Evolutionary conservation across 2,113 vertebrate species (phyloP).

Genomic region (Bufo gargarizans): DNA sequence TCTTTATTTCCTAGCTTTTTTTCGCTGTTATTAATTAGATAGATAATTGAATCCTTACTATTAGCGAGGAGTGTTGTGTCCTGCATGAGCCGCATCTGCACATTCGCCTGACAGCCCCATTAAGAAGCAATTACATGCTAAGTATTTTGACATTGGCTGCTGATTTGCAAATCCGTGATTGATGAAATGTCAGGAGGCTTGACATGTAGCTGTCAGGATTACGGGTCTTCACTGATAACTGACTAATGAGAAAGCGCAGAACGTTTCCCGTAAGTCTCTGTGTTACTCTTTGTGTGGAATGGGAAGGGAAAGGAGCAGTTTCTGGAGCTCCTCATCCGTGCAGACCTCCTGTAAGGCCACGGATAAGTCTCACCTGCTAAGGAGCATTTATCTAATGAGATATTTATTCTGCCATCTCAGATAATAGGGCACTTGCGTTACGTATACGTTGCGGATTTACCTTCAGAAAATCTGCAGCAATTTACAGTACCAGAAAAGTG

Average conservation of each 20-base stretch:
- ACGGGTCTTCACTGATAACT: neutral
- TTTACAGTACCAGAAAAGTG: too few species aligned
- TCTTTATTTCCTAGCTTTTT: neutral
- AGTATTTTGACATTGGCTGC: neutral
- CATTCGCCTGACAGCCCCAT: conserved; percentile 35
- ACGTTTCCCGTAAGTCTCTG: neutral
- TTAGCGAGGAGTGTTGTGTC: conserved; percentile 18
- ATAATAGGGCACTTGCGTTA: neutral
- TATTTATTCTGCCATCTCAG: neutral
- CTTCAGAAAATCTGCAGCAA: too few species aligned
- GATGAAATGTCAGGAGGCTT: conserved; percentile 44
- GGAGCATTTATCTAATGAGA: neutral
- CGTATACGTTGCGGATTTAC: too few species aligned
- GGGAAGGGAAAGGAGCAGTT: neutral
- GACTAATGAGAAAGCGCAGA: neutral
- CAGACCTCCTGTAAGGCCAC: neutral
- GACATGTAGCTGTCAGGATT: conserved; percentile 22
- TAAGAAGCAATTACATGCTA: conserved; percentile 36
- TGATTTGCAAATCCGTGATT: conserved; percentile 12
- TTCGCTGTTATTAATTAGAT: neutral
- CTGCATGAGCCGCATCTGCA: conserved; percentile 23
- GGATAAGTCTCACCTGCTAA: neutral
- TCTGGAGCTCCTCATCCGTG: neutral
- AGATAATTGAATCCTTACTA: conserved; percentile 1
- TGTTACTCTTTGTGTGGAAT: neutral